Evolutionary conservation across 2,113 vertebrate species (phyloP), one percentile per base, ranked within the genome.

Genomic region (Dendrocopos noguchii): DNA sequence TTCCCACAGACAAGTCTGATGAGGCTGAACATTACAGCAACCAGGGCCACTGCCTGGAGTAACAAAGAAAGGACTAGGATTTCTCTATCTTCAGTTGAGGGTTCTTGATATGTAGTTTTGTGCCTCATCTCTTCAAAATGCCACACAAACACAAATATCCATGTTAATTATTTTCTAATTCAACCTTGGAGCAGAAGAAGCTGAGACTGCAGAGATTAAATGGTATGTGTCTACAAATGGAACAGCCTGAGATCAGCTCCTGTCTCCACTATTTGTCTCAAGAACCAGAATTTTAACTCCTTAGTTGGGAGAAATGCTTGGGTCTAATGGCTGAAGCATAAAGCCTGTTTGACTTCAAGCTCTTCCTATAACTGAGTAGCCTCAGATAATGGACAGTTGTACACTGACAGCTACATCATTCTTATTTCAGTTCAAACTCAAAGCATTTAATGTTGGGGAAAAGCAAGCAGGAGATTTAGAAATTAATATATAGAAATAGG

Each of bases 51-150:
- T 61, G 28, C 52, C 59, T 82, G n/a, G 13, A 63, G 60, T 27
- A 85, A 67, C 6, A 7, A 63, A 74, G 11, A 73, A 66, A 80
- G 15, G 16, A 18, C 39, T 65, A 56, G 25, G 10, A 4, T 75
- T 75, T 7, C 12, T 6, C 7, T 12, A 29, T 16, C 42, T 84
- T 67, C 56, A 64, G 50, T 36, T 84, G 57, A 75, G 44, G 16
- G 12, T 36, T 60, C 53, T 56, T 88, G 60, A 55, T 52, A 70
- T 5, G 19, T 22, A 47, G 55, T 82, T 65, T 83, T 82, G 24
- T 73, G 33, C 12, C 87, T 95, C 71, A 24, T 52, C 24, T 91
- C 75, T 50, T 80, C 52, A 91, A 82, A 91, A 87, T 72, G n/a
- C 31, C 42, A 28, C 17, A 60, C 50, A 73, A 84, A 76, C 18